phyloP scores from a whole-genome alignment of 2,888 invertebrate genomes.

The Ennomos erosarius region DNA sequence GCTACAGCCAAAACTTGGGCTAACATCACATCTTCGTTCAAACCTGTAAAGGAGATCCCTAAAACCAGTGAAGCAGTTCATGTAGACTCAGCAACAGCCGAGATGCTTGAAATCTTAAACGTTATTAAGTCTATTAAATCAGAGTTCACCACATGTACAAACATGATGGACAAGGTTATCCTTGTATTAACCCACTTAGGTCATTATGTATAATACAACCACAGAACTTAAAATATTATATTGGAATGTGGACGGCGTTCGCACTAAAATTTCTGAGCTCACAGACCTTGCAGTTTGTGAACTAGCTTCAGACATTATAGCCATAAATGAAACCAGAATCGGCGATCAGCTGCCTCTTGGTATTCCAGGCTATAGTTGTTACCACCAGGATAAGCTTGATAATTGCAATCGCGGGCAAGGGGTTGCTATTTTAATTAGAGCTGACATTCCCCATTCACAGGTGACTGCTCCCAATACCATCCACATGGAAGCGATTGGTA shows the following conservation, averaged over 20 bases:
- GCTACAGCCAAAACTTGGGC: not conserved
- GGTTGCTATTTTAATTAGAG: constrained; percentile 8
- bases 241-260: constrained; percentile 16
- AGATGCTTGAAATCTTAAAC: constrained; percentile 2
- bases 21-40: no score
- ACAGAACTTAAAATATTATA: not conserved
- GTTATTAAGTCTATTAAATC: constrained; percentile 11
- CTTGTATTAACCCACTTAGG: no score
- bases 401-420: constrained; percentile 4
- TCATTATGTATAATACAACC: no score
- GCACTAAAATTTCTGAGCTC: constrained; percentile 5
- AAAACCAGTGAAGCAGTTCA: no score
- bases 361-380: no score
- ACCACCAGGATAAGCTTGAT: no score
- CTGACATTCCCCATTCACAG: constrained; percentile 8
- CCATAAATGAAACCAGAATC: no score
- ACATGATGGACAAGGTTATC: no score
- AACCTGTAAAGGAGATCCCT: no score
- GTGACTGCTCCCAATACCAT: not conserved
- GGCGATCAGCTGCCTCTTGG: no score
- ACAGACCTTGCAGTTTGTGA: constrained; percentile 7
- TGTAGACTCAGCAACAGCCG: not conserved
- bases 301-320: not conserved
- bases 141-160: not conserved
- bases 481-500: no score